Conservation (phyloP, 2,113 vertebrate species). For the Macrotus californicus region DNA sequence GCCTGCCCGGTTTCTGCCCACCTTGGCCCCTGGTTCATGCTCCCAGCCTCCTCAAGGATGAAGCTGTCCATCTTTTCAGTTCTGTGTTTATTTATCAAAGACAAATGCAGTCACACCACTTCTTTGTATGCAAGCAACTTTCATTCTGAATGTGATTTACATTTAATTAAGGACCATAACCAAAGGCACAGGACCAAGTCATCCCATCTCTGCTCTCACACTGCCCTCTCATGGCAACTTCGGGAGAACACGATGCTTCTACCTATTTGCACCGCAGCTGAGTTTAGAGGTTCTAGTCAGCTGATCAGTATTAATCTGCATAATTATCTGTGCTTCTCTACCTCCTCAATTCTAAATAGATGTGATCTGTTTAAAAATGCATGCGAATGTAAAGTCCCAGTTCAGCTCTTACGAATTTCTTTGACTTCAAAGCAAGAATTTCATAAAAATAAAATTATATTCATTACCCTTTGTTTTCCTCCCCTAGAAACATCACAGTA, state of each 20-base stretch:
- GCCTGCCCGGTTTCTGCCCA: not conserved
- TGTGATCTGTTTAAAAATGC: not conserved
- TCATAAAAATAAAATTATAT: not conserved
- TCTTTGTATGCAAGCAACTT: not conserved
- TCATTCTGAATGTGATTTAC: not conserved
- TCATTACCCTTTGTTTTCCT: not conserved
- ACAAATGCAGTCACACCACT: not conserved
- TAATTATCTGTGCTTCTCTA: not conserved
- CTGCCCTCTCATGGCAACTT: constrained; percentile 56
- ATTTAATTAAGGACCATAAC: not conserved
- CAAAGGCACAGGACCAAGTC: not conserved
- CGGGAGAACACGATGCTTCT: not conserved
- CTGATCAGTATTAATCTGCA: no score
- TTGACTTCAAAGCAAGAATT: not conserved
- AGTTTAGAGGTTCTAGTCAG: not conserved
- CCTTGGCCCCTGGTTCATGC: not conserved
- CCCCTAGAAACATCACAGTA: not conserved
- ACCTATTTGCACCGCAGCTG: not conserved
- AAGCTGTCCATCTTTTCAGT: not conserved
- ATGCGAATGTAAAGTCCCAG: not conserved
- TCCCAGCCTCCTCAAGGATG: not conserved
- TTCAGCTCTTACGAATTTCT: not conserved
- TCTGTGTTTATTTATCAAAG: not conserved
- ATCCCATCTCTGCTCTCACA: constrained; percentile 38
- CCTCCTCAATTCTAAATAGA: not conserved